Evolutionary conservation across 2,797 vertebrate genomes (phyloP).

Genomic region (Enteromius paludinosus): DNA sequence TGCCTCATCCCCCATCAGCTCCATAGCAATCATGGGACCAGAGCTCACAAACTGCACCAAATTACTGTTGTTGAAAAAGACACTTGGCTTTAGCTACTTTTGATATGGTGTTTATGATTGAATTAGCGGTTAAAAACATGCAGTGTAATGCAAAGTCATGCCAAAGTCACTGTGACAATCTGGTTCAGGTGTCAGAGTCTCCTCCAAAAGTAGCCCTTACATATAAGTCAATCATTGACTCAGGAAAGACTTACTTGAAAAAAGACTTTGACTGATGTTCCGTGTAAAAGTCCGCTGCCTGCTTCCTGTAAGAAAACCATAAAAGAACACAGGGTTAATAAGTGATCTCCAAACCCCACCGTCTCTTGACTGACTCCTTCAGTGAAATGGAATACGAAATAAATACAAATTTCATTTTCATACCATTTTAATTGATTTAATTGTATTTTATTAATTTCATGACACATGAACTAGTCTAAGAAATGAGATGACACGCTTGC

Average conservation of each 20-base stretch:
- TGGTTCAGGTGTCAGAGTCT: conserved; percentile 43
- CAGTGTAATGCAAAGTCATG: conserved; percentile 36
- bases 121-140: not conserved
- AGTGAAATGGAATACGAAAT: conserved; percentile 14
- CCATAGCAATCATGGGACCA: conserved; percentile 90
- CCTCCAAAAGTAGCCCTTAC: conserved; percentile 52
- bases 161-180: conserved; percentile 36
- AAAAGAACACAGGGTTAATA: conserved; percentile 69
- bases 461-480: not conserved
- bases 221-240: conserved; percentile 70
- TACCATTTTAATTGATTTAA: not conserved
- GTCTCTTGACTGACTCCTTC: conserved; percentile 44
- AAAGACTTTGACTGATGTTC: conserved; percentile 90
- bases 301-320: conserved; percentile 82
- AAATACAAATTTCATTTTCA: conserved; percentile 1
- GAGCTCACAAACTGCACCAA: conserved; percentile 88
- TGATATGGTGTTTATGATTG: not conserved
- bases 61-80: conserved; percentile 74
- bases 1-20: conserved; percentile 90
- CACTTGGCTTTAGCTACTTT: not conserved
- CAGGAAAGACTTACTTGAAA: conserved; percentile 84
- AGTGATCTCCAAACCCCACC: conserved; percentile 60
- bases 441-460: conserved; percentile 6
- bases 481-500: not conserved
- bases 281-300: conserved; percentile 87